Conservation (phyloP, 2,113 vertebrate species). For the Sterna hirundo region DNA sequence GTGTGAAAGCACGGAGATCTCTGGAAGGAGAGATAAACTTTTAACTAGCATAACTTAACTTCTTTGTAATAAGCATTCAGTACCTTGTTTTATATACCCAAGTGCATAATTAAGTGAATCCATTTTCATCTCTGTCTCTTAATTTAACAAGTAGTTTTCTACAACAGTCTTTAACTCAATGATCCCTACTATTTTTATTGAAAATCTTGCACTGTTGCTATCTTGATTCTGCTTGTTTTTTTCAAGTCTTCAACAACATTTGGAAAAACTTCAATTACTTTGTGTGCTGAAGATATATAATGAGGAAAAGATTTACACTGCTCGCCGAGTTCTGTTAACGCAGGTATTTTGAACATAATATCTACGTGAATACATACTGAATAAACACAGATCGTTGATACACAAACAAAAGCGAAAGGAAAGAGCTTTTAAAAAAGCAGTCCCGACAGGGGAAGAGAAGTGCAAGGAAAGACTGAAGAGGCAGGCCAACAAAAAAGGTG, state of each 20-base stretch:
- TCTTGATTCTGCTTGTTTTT: neutral
- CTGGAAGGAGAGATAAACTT: constrained; percentile 36
- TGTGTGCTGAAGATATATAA: neutral
- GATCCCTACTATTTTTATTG: neutral
- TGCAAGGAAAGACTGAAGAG: neutral
- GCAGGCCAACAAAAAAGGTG: neutral
- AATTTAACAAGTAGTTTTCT: neutral
- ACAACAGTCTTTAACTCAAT: neutral
- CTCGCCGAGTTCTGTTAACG: neutral
- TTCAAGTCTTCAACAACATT: neutral
- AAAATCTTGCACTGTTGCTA: neutral
- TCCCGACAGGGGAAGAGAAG: neutral
- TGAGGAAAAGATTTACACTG: neutral
- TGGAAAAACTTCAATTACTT: neutral
- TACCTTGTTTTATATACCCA: constrained; percentile 4
- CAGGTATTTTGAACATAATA: neutral
- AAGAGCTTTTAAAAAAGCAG: neutral
- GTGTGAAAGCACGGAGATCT: neutral
- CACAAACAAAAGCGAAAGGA: neutral
- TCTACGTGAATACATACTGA: neutral
- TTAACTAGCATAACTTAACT: neutral
- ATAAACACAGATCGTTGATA: neutral
- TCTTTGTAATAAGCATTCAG: neutral
- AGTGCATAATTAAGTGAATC: constrained; percentile 18
- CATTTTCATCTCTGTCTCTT: neutral